Conservation (phyloP, 2,888 invertebrate genomes). For the Bibio marci region DNA sequence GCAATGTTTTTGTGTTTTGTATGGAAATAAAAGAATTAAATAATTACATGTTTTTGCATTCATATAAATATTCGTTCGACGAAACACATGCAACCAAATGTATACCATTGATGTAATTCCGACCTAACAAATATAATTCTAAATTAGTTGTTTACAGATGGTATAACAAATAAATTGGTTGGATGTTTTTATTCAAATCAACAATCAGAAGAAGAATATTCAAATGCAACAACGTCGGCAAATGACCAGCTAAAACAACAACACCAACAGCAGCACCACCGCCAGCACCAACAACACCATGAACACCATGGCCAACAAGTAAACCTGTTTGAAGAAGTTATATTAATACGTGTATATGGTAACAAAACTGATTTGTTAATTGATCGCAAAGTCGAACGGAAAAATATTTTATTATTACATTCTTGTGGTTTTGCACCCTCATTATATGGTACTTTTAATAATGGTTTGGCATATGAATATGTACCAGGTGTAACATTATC, state of each 20-base stretch:
- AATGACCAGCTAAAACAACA: no score
- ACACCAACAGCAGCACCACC: no score
- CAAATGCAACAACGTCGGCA: no score
- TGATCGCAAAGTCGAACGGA: conserved; percentile 68
- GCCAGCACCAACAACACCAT: no score
- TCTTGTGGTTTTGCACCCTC: conserved; percentile 64
- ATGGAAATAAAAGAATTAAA: no score
- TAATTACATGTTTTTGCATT: no score
- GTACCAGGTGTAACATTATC: conserved; percentile 66
- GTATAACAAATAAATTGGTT: conserved; percentile 82
- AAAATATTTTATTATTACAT: conserved; percentile 43
- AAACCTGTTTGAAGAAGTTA: conserved; percentile 26
- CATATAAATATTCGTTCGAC: no score
- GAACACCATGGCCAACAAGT: neutral
- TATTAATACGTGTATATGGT: conserved; percentile 82
- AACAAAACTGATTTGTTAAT: conserved; percentile 85
- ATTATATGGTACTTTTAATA: conserved; percentile 78
- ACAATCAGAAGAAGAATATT: no score
- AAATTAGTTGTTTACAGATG: conserved; percentile 74
- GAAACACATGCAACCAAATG: neutral
- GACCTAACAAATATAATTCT: no score
- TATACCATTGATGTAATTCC: neutral
- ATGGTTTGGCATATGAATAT: conserved; percentile 85
- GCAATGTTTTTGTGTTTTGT: no score
- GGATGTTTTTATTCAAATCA: conserved; percentile 55